These are phyloP conservation scores for Hydractinia symbiolongicarpus DNA, from an alignment of 30 jellyfish, hydroid and myxozoan species.

Conservation along the genomic window DNA sequence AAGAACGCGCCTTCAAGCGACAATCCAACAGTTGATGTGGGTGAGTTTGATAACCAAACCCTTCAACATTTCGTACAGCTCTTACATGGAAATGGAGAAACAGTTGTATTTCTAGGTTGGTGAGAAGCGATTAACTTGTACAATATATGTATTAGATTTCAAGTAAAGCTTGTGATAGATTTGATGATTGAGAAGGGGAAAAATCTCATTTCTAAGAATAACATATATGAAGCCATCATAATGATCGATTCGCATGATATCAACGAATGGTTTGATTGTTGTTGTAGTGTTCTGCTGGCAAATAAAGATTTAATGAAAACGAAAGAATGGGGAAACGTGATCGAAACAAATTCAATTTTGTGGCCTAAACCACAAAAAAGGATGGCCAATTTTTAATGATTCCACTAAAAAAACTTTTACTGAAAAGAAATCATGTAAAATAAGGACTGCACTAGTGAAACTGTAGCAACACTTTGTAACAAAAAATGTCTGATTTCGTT, in stretches of 20 bases:
- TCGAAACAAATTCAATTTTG: background rate
- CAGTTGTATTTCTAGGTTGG: background rate
- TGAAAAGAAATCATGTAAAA: too few species aligned
- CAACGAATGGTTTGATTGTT: background rate
- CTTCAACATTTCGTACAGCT: background rate
- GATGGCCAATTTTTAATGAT: too few species aligned
- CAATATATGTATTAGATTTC: background rate
- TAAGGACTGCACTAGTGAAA: too few species aligned
- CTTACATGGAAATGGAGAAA: background rate
- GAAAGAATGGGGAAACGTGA: background rate
- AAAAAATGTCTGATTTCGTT: too few species aligned
- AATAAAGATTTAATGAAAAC: background rate
- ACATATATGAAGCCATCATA: background rate
- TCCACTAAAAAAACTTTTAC: too few species aligned
- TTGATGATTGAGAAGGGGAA: background rate
- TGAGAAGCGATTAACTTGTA: background rate
- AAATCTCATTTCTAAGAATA: background rate
- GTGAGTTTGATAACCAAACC: background rate
- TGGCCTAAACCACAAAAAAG: too few species aligned
- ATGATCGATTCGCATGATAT: background rate
- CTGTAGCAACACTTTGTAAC: too few species aligned
- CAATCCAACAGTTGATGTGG: background rate
- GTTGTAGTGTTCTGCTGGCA: background rate
- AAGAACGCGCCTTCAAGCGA: too few species aligned
- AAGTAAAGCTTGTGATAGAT: background rate